Base-by-base conservation (phyloP, 2,113 vertebrate species). In the Petrocephalus microphthalmus region DNA sequence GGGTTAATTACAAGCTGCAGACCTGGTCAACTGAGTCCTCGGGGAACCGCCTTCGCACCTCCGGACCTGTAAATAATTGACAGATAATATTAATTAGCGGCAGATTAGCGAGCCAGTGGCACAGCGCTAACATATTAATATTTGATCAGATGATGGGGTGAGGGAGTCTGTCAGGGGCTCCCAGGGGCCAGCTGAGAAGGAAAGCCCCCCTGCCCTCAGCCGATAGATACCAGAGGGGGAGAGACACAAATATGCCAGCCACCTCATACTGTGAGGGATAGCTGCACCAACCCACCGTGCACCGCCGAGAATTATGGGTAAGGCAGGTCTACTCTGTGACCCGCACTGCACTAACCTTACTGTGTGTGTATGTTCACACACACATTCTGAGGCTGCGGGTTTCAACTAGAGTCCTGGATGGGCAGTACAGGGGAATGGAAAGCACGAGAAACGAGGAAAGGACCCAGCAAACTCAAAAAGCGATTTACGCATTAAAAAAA, bases 11-110 rank as follows among this genome's bases (percentile, higher is more conserved):
- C 94, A 92, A 94, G 94, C 96, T 95, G 95, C 96, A 93, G 94
- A 99, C 98, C 98, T 98, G 96, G 94, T 98, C 98, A 94, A 95
- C 95, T 96, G 97, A 98, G 95, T 97, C 97, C 93, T 96, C 96
- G n/a, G 98, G 98, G 95, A 96, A 99, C 94, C 96, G 96, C 93
- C 96, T 95, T 92, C 94, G 95, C 94, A 98, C 96, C 95, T 98
- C 97, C 92, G 96, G 96, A 95, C 96, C 97, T 99, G 96, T 96
- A 95, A 95, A 95, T 97, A 95, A 96, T 94, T 94, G 93, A 96
- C 93, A 97, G 94, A 96, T 96, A 94, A 96, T 97, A 97, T 97
- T 97, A 97, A 97, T 97, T 96, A 93, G 95, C 94, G 96, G 95
- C 96, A 95, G 95, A 96, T 95, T 96, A 96, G 95, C 94, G 94